These are phyloP conservation scores for Megatriorchis doriae DNA, from an alignment of 2,113 vertebrate genomes.

Conservation along the genomic window DNA sequence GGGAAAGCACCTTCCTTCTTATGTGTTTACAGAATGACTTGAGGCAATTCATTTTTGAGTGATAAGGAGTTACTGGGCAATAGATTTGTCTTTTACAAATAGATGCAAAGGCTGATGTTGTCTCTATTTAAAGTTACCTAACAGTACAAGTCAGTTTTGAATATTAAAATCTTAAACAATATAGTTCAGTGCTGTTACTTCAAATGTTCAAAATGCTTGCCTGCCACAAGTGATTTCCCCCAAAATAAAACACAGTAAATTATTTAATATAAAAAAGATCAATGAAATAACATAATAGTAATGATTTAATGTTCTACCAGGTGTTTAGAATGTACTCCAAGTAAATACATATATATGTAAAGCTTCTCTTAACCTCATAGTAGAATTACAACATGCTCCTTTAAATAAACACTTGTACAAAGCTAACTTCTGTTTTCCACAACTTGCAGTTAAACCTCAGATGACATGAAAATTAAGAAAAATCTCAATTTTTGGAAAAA, in stretches of 20 bases:
- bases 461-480: neutral
- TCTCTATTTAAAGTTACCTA: neutral
- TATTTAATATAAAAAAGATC: neutral
- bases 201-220: neutral
- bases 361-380: neutral
- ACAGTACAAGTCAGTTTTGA: neutral
- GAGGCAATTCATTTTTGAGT: neutral
- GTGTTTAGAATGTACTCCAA: neutral
- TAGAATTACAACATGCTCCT: neutral
- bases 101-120: neutral
- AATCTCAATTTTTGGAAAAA: neutral
- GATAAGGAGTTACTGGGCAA: neutral
- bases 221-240: neutral
- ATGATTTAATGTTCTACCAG: neutral
- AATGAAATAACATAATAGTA: neutral
- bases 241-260: neutral
- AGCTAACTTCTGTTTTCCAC: neutral
- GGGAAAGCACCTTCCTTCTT: neutral
- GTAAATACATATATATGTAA: neutral
- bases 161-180: neutral
- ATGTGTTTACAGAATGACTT: neutral
- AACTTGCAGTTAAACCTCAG: neutral
- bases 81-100: neutral
- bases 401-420: neutral
- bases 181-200: neutral